Percentiles rank a stretch among this genome's conserved stretches.
These are phyloP conservation scores for Latrodectus elegans DNA, from an alignment of 2,888 invertebrate species.

Conservation along the genomic window DNA sequence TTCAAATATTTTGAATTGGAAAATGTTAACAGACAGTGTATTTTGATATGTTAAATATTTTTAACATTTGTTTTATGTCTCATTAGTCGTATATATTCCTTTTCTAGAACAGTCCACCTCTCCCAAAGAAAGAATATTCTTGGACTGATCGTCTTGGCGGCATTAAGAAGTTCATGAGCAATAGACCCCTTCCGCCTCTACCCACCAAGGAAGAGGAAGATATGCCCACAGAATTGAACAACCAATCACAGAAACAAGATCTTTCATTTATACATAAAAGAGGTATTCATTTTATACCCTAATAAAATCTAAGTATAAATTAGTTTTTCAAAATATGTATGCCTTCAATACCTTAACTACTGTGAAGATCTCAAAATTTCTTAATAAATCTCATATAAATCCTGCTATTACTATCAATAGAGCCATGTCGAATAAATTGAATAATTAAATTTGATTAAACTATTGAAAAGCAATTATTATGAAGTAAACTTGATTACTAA, in stretches of 20 bases:
- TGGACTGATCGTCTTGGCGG: constrained; percentile 78
- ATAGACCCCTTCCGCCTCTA: constrained; percentile 69
- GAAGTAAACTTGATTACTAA: too few species aligned
- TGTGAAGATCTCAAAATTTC: background rate
- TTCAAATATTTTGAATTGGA: too few species aligned
- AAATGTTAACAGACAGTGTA: too few species aligned
- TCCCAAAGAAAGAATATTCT: constrained; percentile 73
- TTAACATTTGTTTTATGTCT: too few species aligned
- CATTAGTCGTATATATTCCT: background rate
- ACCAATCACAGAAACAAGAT: constrained; percentile 15
- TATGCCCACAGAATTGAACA: background rate
- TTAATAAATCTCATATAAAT: background rate
- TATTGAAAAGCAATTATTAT: too few species aligned
- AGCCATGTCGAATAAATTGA: too few species aligned
- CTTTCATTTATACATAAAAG: constrained; percentile 62
- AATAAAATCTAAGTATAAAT: background rate
- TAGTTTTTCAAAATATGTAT: background rate
- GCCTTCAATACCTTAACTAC: background rate
- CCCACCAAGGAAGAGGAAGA: constrained; percentile 55
- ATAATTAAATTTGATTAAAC: too few species aligned
- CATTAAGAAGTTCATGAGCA: constrained; percentile 74
- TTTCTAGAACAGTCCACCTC: constrained; percentile 69
- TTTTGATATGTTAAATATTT: too few species aligned
- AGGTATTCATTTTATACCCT: background rate
- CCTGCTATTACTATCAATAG: too few species aligned